These are phyloP conservation scores for Pangasianodon hypophthalmus DNA, from an alignment of 2,113 vertebrate species.

Conservation along the genomic window DNA sequence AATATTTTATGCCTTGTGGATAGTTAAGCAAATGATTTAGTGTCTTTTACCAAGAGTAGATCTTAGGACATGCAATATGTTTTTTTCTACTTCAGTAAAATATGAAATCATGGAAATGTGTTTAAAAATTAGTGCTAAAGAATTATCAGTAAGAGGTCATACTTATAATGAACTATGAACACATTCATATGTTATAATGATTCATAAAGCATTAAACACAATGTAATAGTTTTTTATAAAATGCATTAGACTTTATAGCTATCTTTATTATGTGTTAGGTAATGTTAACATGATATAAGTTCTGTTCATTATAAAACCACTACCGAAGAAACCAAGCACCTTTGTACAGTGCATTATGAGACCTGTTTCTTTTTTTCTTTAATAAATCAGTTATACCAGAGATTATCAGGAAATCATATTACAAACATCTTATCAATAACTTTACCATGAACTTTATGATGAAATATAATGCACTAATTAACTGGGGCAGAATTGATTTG, in stretches of 20 bases:
- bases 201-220: background rate
- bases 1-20: background rate
- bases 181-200: background rate
- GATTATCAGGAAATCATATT: background rate
- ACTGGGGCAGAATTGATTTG: background rate
- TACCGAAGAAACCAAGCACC: background rate
- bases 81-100: background rate
- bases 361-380: background rate
- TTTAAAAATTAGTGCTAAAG: background rate
- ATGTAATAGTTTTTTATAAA: background rate
- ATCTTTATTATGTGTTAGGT: background rate
- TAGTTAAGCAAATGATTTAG: background rate
- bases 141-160: background rate
- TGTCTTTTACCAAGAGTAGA: background rate
- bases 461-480: background rate
- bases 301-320: background rate
- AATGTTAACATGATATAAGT: background rate
- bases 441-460: background rate
- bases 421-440: background rate
- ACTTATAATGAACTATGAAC: background rate
- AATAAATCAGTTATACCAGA: background rate
- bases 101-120: background rate
- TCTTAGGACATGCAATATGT: background rate
- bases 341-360: background rate
- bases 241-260: background rate